These are phyloP conservation scores for Penaeus indicus DNA, from an alignment of 1,140 invertebrate genomes.

Conservation along the genomic window DNA sequence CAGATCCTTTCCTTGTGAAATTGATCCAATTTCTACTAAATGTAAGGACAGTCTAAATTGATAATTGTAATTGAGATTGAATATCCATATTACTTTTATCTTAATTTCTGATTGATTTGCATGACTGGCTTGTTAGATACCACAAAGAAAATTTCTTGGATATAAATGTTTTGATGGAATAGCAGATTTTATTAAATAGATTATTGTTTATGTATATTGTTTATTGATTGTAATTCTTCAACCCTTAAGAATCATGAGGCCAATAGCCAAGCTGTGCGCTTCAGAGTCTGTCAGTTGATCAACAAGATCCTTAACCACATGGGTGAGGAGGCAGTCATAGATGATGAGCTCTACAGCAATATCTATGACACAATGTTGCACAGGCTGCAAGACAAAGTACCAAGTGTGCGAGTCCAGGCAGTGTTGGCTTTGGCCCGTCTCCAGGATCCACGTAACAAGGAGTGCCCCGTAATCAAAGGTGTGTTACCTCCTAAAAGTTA, in stretches of 20 bases:
- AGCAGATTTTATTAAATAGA: not conserved
- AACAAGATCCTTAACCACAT: slow-evolving; percentile 81
- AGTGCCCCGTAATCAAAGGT: slow-evolving; percentile 82
- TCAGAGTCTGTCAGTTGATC: slow-evolving; percentile 81
- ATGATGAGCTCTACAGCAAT: slow-evolving; percentile 82
- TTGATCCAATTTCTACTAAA: slow-evolving; percentile 67
- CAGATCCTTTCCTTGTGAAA: slow-evolving; percentile 58
- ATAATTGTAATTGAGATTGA: not conserved
- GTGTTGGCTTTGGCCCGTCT: slow-evolving; percentile 83
- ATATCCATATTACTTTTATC: not conserved
- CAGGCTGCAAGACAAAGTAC: slow-evolving; percentile 78
- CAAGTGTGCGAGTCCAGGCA: slow-evolving; percentile 82
- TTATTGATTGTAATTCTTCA: not conserved
- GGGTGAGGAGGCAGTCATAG: slow-evolving; percentile 82
- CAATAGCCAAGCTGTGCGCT: slow-evolving; percentile 77
- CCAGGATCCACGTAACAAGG: slow-evolving; percentile 82
- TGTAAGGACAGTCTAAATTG: slow-evolving; percentile 53
- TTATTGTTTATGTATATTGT: not conserved
- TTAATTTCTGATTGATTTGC: not conserved
- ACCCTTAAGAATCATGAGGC: slow-evolving; percentile 73
- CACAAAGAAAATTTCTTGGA: not conserved
- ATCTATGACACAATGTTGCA: slow-evolving; percentile 80
- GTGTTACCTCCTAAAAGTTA: not conserved
- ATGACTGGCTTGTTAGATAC: not conserved
- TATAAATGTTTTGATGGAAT: not conserved